A percentile compares a stretch with the other conserved stretches of the same genome.
Evolutionary conservation across 1,140 invertebrate species (phyloP).

Genomic region (Diuraphis noxia): DNA sequence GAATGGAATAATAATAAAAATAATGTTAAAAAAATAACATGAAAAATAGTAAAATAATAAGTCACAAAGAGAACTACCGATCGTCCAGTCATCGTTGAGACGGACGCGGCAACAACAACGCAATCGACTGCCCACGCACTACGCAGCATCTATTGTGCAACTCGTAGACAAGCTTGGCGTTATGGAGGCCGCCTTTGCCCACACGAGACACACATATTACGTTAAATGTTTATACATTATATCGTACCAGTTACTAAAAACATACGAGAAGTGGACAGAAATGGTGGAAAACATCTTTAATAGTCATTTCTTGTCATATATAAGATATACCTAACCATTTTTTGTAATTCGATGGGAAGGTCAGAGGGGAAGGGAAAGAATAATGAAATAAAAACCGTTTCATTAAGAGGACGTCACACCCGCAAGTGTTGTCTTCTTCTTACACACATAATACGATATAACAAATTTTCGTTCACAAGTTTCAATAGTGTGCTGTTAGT

Average conservation of each 20-base stretch:
- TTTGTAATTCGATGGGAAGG: too few species aligned
- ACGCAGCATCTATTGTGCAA: not conserved
- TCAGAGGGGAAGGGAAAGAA: too few species aligned
- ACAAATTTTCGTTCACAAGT: too few species aligned
- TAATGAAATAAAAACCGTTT: not conserved
- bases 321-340: not conserved
- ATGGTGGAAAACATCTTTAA: not conserved
- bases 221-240: not conserved
- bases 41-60: not conserved
- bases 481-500: too few species aligned
- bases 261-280: not conserved
- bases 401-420: too few species aligned
- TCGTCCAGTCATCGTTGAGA: not conserved
- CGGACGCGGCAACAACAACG: not conserved
- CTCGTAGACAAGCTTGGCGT: not conserved
- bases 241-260: not conserved
- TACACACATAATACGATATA: too few species aligned
- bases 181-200: not conserved
- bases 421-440: too few species aligned
- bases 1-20: not conserved
- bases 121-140: not conserved
- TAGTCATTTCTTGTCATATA: not conserved
- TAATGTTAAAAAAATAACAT: not conserved
- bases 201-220: not conserved
- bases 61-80: not conserved